These are phyloP conservation scores for Tortricodes alternella DNA, from an alignment of 2,888 invertebrate species.

Conservation along the genomic window DNA sequence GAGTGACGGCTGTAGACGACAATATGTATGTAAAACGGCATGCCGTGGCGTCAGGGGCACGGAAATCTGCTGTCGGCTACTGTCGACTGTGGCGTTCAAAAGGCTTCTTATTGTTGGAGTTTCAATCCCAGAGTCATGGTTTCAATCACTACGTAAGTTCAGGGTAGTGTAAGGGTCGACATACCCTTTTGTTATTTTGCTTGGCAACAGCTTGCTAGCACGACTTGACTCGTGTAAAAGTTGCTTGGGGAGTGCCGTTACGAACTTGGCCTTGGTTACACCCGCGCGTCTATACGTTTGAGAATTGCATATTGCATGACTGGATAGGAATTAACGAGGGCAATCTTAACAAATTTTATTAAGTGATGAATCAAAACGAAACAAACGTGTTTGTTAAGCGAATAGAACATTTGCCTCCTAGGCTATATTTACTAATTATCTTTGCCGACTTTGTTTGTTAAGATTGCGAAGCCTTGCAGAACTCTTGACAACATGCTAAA, in stretches of 20 bases:
- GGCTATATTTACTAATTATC: not conserved
- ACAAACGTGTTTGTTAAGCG: constrained; percentile 8
- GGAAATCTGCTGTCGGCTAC: no score
- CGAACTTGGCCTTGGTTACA: constrained; percentile 30
- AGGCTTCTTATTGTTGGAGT: not conserved
- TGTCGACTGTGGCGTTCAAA: no score
- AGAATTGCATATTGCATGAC: constrained; percentile 23
- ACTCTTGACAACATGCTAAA: no score
- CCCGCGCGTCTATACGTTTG: constrained; percentile 1
- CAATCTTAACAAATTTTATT: constrained; percentile 20
- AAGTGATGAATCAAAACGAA: constrained; percentile 13
- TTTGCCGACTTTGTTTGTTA: no score
- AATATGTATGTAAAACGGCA: no score
- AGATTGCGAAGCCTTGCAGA: no score
- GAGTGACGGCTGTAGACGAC: no score
- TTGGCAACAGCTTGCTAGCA: constrained; percentile 23
- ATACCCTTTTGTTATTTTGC: constrained; percentile 15
- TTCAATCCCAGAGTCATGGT: not conserved
- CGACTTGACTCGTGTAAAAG: constrained; percentile 18
- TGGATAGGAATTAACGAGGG: constrained; percentile 6
- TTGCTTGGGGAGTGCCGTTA: constrained; percentile 25
- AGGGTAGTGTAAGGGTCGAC: constrained; percentile 13
- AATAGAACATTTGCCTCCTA: not conserved
- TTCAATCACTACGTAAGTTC: not conserved
- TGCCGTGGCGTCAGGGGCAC: no score